Evolutionary conservation across 2,888 invertebrate genomes (phyloP), one percentile per base, ranked within the genome.

Genomic region (Drosophila melanocephala): DNA sequence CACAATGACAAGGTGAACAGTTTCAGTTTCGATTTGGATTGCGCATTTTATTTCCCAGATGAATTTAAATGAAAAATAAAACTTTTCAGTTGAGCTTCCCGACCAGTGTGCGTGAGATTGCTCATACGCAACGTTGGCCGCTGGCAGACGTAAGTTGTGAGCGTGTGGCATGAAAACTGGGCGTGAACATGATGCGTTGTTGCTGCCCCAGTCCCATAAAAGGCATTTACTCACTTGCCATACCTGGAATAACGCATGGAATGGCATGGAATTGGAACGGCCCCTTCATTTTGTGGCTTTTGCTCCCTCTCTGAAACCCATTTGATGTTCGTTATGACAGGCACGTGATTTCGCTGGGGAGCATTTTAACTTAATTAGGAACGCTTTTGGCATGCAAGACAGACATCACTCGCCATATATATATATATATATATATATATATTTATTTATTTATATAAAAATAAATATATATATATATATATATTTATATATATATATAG

Each of bases 361-460:
- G 81, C 85, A 78, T 91, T 90, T 91, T 90, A 90, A 90, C 83
- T 90, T 83, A 91, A 91, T 90, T 91, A 89, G 84, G 76, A 90
- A 68, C 74, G 72, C 75, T 73, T 87, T 63, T 72, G 73, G 72
- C 78, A 75, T 79, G 77, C 72, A 55, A 56, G 61, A 3, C 61
- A 57, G 44, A 55, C 35, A 57, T 56, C 30, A 28, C 16, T 30
- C 50, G 44, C 16, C 32, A 51, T 33, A 30, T 39, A 22, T 42
- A 12, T n/a, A n/a, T 12, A 12, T 12, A 42, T 5, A n/a, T 5
- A n/a, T 42, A n/a, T 10, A 42, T 10, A 10, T 19, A 10, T n/a
- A n/a, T 9, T 22, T 44, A 2, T 47, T 4, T 22, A 22, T 14
- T 7, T 14, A 47, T 14, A 14, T 7, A 14, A 4, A 47, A 22